Evolutionary conservation across 2,888 invertebrate genomes (phyloP).

Genomic region (Parelbella ahira): DNA sequence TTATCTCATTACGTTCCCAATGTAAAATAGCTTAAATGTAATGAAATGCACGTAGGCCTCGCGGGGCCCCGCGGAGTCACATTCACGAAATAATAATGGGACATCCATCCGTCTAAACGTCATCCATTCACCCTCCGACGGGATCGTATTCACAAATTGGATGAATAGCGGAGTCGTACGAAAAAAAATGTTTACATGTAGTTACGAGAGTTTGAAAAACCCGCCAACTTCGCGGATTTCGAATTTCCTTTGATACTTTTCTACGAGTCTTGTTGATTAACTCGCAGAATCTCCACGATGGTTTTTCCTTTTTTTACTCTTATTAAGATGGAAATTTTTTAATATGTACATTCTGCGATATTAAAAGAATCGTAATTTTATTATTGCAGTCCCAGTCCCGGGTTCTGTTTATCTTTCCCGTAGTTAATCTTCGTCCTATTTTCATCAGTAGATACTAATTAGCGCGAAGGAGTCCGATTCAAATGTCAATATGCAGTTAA

Average conservation of each 20-base stretch:
- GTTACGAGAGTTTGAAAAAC: conserved; percentile 41
- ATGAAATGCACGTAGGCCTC: conserved; percentile 4
- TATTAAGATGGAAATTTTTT: conserved; percentile 10
- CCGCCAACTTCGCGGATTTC: conserved; percentile 55
- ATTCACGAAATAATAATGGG: conserved; percentile 28
- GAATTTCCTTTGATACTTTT: conserved; percentile 62
- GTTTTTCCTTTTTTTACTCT: conserved; percentile 22
- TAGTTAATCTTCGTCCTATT: conserved; percentile 4
- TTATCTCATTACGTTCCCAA: neutral
- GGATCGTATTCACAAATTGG: conserved; percentile 40
- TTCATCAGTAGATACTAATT: conserved; percentile 13
- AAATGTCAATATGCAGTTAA: conserved; percentile 4
- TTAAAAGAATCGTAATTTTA: conserved; percentile 18
- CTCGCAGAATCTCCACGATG: conserved; percentile 49
- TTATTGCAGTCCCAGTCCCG: conserved; percentile 1
- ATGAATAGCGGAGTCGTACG: conserved; percentile 37
- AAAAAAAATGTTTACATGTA: conserved; percentile 45
- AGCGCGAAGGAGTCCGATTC: conserved; percentile 9
- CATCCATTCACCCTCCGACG: conserved; percentile 30
- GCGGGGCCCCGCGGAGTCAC: conserved; percentile 18
- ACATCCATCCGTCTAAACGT: conserved; percentile 27
- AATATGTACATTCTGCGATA: conserved; percentile 6
- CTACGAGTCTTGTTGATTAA: conserved; percentile 68
- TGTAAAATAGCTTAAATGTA: neutral
- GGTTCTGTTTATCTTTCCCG: conserved; percentile 15